phyloP scores from a whole-genome alignment of 2,888 invertebrate genomes.

The Pyrocoelia pectoralis region DNA sequence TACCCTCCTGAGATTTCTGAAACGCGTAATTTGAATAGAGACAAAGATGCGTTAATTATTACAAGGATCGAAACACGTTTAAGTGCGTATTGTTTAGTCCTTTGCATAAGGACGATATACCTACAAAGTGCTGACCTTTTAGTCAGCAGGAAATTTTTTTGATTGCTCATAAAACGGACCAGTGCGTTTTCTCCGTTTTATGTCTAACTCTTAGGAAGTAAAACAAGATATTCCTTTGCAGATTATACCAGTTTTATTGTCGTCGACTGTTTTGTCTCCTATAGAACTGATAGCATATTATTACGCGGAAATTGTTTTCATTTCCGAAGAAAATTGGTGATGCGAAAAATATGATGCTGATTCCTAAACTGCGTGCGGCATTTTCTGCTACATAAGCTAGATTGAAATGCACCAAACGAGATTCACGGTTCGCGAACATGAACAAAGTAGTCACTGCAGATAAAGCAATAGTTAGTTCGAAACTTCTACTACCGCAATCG shows the following conservation, averaged over 20 bases:
- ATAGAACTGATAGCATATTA: neutral
- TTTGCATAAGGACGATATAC: neutral
- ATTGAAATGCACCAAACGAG: slow-evolving; percentile 12
- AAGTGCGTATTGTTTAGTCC: neutral
- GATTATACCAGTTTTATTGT: slow-evolving; percentile 21
- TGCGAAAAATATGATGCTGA: neutral
- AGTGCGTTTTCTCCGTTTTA: slow-evolving; percentile 19
- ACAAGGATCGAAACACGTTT: slow-evolving; percentile 14
- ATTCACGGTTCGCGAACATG: slow-evolving; percentile 14
- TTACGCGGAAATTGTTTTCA: slow-evolving; percentile 9
- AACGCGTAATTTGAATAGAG: slow-evolving; percentile 23
- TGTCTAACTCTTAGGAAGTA: slow-evolving; percentile 22
- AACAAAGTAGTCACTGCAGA: slow-evolving; percentile 17
- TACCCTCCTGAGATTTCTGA: slow-evolving; percentile 24
- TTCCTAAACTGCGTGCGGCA: slow-evolving; percentile 14
- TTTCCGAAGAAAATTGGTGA: slow-evolving; percentile 7
- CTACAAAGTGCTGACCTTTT: slow-evolving; percentile 10
- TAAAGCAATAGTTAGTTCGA: slow-evolving; percentile 27
- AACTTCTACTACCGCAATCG: slow-evolving; percentile 22
- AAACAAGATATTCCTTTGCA: slow-evolving; percentile 21
- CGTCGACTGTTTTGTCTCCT: slow-evolving; percentile 13
- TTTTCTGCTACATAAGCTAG: slow-evolving; percentile 6
- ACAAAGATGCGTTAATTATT: slow-evolving; percentile 34
- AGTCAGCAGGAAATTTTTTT: slow-evolving; percentile 21
- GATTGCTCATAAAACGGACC: slow-evolving; percentile 24